phyloP scores from a whole-genome alignment of 2,113 vertebrate genomes.

The Phalacrocorax aristotelis region DNA sequence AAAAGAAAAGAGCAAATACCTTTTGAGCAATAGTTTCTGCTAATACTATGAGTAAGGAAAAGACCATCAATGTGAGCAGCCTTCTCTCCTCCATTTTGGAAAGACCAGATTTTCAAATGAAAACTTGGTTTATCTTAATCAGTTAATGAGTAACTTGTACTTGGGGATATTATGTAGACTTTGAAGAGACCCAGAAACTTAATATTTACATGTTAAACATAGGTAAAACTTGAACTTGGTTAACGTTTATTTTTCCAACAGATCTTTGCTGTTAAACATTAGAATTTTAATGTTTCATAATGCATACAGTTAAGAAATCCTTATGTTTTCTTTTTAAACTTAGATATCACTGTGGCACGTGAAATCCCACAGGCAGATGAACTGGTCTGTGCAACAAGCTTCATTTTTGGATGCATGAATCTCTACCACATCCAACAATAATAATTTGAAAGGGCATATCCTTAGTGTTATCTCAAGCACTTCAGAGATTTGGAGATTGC shows the following conservation, averaged over 20 bases:
- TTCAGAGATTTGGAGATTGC: background rate
- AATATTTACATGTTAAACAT: constrained; percentile 51
- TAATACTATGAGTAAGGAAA: background rate
- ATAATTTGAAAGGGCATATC: background rate
- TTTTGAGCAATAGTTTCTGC: constrained; percentile 2
- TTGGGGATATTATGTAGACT: background rate
- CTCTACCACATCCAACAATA: background rate
- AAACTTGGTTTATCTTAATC: background rate
- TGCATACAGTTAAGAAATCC: background rate
- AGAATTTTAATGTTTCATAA: background rate
- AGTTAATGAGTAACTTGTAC: constrained; percentile 63
- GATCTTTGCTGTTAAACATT: background rate
- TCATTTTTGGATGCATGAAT: background rate
- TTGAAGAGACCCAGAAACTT: constrained; percentile 18
- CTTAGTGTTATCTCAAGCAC: background rate
- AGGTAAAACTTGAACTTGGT: background rate
- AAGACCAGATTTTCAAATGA: constrained; percentile 1
- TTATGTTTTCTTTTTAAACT: background rate
- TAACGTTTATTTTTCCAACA: background rate
- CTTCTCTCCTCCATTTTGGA: constrained; percentile 50
- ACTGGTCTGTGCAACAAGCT: background rate
- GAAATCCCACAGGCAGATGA: background rate
- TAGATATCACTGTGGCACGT: rapidly evolving
- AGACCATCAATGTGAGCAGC: background rate
- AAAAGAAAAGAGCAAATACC: constrained; percentile 48